These are phyloP conservation scores for Pterophyllum scalare DNA, from an alignment of 2,113 vertebrate species.

Conservation along the genomic window DNA sequence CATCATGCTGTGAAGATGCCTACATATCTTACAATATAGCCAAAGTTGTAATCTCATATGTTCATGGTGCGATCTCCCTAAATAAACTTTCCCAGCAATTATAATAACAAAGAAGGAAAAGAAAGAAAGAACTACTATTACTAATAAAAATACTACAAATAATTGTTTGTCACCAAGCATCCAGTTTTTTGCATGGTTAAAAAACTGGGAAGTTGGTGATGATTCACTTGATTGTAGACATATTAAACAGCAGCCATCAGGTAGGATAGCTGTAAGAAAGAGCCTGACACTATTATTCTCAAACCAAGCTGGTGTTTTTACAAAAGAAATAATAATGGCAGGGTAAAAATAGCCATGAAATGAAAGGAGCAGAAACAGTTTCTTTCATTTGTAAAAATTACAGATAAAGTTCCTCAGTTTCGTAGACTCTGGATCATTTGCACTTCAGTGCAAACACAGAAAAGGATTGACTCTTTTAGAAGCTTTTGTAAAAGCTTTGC, in stretches of 20 bases:
- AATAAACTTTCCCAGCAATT: too few relatives aligned
- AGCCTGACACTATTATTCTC: neutral
- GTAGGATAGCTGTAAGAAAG: neutral
- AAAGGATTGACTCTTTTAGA: neutral
- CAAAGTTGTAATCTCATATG: too few relatives aligned
- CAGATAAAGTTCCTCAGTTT: neutral
- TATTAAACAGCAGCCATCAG: neutral
- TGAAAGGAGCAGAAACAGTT: neutral
- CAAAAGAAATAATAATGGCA: neutral
- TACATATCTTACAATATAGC: too few relatives aligned
- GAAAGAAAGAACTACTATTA: too few relatives aligned
- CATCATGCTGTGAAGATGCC: too few relatives aligned
- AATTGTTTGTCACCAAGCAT: neutral
- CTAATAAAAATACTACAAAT: too few relatives aligned
- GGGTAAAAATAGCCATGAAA: neutral
- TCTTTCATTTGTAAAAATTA: neutral
- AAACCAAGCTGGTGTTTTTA: neutral
- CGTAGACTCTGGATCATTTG: neutral
- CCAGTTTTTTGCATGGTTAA: neutral
- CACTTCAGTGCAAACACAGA: neutral
- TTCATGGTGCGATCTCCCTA: too few relatives aligned
- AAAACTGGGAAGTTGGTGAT: neutral
- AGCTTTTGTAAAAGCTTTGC: neutral
- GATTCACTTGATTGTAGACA: too few relatives aligned
- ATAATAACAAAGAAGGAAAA: too few relatives aligned